Conservation (phyloP, 2,797 vertebrate genomes). For the Babyrousa celebensis region DNA sequence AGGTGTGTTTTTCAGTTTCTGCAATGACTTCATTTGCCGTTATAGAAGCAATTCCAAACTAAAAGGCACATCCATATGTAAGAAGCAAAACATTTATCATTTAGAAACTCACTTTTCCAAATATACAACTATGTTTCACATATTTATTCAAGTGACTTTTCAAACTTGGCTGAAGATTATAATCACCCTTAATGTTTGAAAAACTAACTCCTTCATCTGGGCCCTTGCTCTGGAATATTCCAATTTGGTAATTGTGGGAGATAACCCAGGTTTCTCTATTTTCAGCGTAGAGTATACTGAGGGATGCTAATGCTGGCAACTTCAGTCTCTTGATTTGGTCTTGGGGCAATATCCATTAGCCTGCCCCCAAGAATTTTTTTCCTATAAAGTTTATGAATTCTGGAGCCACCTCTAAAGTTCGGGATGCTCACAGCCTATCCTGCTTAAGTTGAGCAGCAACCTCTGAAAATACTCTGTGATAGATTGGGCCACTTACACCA, state of each 20-base stretch:
- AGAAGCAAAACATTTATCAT: constrained; percentile 65
- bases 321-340: not conserved
- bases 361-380: not conserved
- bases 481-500: not conserved
- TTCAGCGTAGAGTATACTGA: not conserved
- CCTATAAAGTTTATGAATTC: not conserved
- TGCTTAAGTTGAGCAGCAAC: not conserved
- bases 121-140: not conserved
- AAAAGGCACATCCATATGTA: constrained; percentile 54
- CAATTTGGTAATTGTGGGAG: not conserved
- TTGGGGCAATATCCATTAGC: not conserved
- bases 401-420: not conserved
- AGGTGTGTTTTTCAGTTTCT: constrained; percentile 52
- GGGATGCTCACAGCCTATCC: not conserved
- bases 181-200: not conserved
- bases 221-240: not conserved
- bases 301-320: not conserved
- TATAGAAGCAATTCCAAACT: constrained; percentile 36
- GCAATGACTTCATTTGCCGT: not conserved
- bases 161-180: constrained; percentile 12
- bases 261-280: not conserved
- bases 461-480: constrained; percentile 13
- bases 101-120: constrained; percentile 38
- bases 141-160: constrained; percentile 38
- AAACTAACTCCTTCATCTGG: constrained; percentile 51